Conservation (phyloP, 2,113 vertebrate genomes). For the Synodontis membranacea region DNA sequence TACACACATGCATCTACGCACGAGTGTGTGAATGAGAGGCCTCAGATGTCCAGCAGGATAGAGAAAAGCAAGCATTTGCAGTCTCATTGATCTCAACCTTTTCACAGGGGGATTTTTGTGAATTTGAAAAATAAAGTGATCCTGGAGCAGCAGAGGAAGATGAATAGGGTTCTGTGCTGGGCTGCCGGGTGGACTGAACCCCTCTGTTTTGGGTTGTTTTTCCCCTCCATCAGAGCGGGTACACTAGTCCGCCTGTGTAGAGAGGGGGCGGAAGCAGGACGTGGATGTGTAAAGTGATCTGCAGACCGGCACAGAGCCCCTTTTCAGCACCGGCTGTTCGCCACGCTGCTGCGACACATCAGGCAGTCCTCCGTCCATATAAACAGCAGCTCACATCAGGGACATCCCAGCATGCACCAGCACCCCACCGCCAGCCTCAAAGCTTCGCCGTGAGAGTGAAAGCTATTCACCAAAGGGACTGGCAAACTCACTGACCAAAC, state of each 20-base stretch:
- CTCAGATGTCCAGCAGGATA: conserved; percentile 48
- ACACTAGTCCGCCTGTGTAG: conserved; percentile 76
- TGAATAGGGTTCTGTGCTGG: conserved; percentile 80
- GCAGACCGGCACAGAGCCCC: conserved; percentile 74
- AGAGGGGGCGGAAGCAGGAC: conserved; percentile 79
- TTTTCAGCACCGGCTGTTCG: conserved; percentile 68
- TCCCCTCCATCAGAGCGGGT: conserved; percentile 59
- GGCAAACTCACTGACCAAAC: conserved; percentile 28
- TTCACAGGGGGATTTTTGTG: conserved; percentile 65
- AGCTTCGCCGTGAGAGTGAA: conserved; percentile 41
- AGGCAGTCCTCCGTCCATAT: conserved; percentile 71
- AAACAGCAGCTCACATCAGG: conserved; percentile 64
- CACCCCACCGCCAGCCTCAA: conserved; percentile 42
- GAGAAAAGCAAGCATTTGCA: conserved; percentile 54
- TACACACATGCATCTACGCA: conserved; percentile 32
- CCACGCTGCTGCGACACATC: conserved; percentile 68
- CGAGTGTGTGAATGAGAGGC: conserved; percentile 48
- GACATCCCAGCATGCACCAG: conserved; percentile 48
- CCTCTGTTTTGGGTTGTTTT: conserved; percentile 76
- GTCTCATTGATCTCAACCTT: conserved; percentile 56
- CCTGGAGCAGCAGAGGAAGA: conserved; percentile 64
- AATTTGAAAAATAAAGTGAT: conserved; percentile 71
- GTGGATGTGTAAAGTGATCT: conserved; percentile 80
- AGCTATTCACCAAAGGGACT: conserved; percentile 46
- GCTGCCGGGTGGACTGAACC: conserved; percentile 73